Conservation (phyloP, 2,113 vertebrate species). For the Leiothrix lutea region DNA sequence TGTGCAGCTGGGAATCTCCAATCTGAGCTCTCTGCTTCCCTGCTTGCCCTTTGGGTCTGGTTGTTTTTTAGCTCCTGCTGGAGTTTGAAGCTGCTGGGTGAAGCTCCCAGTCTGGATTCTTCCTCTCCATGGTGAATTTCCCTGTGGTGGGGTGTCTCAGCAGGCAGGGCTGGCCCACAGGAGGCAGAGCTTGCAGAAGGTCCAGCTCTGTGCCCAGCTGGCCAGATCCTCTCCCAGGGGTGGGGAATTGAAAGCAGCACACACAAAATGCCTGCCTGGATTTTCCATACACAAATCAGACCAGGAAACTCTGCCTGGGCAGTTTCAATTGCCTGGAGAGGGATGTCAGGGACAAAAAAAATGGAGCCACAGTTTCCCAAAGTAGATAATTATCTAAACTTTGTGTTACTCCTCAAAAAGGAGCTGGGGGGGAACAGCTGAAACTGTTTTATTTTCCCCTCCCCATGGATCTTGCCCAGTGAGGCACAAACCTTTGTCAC, state of each 20-base stretch:
- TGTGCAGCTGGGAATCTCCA: background rate
- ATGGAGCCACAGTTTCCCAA: background rate
- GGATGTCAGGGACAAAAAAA: background rate
- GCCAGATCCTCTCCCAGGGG: background rate
- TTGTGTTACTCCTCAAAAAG: background rate
- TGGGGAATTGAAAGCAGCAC: background rate
- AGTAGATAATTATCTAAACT: background rate
- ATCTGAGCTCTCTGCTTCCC: background rate
- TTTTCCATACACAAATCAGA: background rate
- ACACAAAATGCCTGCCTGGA: accelerated
- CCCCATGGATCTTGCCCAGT: background rate
- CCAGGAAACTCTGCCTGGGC: background rate
- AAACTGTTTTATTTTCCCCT: background rate
- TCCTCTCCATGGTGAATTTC: background rate
- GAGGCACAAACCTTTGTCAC: background rate
- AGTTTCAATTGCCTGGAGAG: background rate
- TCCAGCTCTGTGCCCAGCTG: background rate
- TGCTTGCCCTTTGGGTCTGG: background rate
- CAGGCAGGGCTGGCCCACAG: background rate
- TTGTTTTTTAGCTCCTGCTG: background rate
- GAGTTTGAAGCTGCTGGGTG: background rate
- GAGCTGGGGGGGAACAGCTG: background rate
- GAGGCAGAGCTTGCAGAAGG: background rate
- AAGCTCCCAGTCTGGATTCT: background rate
- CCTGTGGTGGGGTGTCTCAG: background rate